Evolutionary conservation across 92 coral and sea anemone genomes (phyloP).

Genomic region (Bergia sp.): DNA sequence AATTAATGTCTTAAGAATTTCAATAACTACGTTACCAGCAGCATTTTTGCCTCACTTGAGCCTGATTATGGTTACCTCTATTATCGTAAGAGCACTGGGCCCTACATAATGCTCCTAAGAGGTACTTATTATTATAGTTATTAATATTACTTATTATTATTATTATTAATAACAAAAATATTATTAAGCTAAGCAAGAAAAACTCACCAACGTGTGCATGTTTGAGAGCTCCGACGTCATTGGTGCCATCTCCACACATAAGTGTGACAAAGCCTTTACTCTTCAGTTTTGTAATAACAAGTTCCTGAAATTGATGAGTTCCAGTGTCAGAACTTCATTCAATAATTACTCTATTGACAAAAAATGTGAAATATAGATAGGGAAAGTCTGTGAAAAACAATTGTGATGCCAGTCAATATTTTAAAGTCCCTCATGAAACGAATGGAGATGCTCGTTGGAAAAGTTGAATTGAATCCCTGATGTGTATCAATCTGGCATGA

Average conservation of each 20-base stretch:
- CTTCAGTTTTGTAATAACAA: slow-evolving; percentile 89
- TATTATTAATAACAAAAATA: no score
- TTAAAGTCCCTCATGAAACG: no score
- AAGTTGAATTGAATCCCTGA: no score
- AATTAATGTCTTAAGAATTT: neutral
- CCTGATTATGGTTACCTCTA: neutral
- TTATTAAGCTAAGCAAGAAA: no score
- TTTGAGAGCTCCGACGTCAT: slow-evolving; percentile 98
- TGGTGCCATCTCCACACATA: slow-evolving; percentile 99
- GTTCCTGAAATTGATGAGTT: slow-evolving; percentile 63
- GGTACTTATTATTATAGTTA: no score
- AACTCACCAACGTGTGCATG: slow-evolving; percentile 98
- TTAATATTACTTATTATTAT: no score
- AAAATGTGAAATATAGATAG: neutral
- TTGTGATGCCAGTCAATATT: no score
- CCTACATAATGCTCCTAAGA: no score
- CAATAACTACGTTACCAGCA: neutral
- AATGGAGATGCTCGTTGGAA: no score
- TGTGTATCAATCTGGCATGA: no score
- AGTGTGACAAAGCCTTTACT: slow-evolving; percentile 92
- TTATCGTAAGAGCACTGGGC: neutral
- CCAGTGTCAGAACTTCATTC: neutral
- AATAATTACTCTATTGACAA: neutral
- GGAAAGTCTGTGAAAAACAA: neutral
- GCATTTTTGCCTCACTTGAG: neutral